Conservation (phyloP, 1,140 invertebrate species). For the Oedothorax gibbosus region DNA sequence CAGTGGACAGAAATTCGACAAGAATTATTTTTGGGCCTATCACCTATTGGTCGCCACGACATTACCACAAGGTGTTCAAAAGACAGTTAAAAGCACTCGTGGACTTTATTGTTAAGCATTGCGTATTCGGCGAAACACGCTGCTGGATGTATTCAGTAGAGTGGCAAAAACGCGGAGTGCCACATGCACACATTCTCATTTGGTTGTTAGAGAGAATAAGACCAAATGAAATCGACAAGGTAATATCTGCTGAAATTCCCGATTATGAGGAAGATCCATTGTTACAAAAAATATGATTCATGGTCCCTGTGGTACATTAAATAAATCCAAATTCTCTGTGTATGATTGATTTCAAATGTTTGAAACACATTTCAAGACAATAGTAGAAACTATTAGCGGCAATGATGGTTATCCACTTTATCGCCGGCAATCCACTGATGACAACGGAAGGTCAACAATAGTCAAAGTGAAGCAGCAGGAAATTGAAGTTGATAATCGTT, state of each 20-base stretch:
- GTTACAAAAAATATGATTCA: too few relatives aligned
- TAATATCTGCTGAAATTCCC: neutral
- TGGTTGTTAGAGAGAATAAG: slow-evolving; percentile 66
- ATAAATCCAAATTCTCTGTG: too few relatives aligned
- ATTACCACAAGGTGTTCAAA: neutral
- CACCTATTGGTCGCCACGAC: neutral
- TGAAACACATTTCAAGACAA: too few relatives aligned
- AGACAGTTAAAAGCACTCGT: neutral
- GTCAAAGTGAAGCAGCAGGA: neutral
- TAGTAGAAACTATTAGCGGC: too few relatives aligned
- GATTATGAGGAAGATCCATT: too few relatives aligned
- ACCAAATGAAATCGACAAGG: slow-evolving; percentile 30
- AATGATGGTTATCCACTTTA: slow-evolving; percentile 57
- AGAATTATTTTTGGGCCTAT: neutral
- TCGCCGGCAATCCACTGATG: neutral
- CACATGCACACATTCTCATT: slow-evolving; percentile 69
- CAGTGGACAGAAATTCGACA: neutral
- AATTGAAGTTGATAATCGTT: slow-evolving; percentile 1
- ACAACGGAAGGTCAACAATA: neutral
- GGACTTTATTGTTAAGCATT: neutral
- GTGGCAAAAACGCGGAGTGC: slow-evolving; percentile 69
- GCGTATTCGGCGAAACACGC: neutral
- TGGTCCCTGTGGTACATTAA: too few relatives aligned
- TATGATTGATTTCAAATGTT: too few relatives aligned
- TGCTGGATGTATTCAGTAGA: neutral